A percentile compares a stretch with the other conserved stretches of the same genome.
phyloP scores from a whole-genome alignment of 2,797 vertebrate genomes.

The Acipenser transmontanus region DNA sequence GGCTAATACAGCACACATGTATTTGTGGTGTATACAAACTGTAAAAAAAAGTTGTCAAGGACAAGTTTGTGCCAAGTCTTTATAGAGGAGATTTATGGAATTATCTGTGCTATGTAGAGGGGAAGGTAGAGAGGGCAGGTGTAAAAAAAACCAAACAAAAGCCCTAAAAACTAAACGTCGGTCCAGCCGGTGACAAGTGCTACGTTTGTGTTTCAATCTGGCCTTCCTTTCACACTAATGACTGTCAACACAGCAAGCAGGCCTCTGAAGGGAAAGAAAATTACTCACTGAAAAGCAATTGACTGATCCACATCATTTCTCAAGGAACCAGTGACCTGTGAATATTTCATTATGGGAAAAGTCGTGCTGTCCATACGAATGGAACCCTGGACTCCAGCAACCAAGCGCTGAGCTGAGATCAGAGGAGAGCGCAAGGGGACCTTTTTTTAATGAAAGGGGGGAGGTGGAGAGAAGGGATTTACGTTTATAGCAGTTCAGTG shows the following conservation, averaged over 20 bases:
- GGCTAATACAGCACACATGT: too few relatives aligned
- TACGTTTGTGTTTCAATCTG: constrained; percentile 48
- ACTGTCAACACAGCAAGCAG: constrained; percentile 70
- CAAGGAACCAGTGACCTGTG: constrained; percentile 93
- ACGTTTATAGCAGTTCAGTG: neutral
- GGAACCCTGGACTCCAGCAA: constrained; percentile 33
- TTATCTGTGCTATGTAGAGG: neutral
- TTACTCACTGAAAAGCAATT: constrained; percentile 84
- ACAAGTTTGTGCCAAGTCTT: too few relatives aligned
- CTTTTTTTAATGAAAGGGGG: neutral
- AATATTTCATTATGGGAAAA: constrained; percentile 94
- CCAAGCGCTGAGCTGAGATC: constrained; percentile 10
- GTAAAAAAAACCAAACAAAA: constrained; percentile 21
- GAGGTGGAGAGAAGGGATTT: constrained; percentile 8
- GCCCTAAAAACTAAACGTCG: constrained; percentile 38
- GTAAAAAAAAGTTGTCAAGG: too few relatives aligned
- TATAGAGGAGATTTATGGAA: too few relatives aligned
- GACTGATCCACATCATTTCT: constrained; percentile 91
- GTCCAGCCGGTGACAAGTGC: constrained; percentile 50
- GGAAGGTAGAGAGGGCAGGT: constrained; percentile 29
- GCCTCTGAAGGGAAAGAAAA: constrained; percentile 73
- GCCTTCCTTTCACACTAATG: constrained; percentile 68
- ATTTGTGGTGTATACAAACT: too few relatives aligned
- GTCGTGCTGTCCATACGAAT: constrained; percentile 76
- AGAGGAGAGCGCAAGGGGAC: neutral